Evolutionary conservation across 2,797 vertebrate genomes (phyloP).

Genomic region (Schizopygopsis malacanthus): DNA sequence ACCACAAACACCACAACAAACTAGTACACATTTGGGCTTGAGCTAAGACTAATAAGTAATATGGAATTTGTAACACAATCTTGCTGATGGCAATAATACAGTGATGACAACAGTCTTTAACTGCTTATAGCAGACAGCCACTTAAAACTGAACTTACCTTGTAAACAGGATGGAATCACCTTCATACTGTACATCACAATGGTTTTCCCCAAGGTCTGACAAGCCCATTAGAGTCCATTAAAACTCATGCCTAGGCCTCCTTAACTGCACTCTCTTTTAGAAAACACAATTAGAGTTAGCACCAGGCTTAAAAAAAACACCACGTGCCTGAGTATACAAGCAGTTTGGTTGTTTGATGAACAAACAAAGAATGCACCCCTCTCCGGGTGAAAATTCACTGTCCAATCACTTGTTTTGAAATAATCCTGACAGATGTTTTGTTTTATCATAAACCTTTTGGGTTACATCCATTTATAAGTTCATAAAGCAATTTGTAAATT

Average conservation of each 20-base stretch:
- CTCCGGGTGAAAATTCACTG: background rate
- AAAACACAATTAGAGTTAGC: slow-evolving; percentile 37
- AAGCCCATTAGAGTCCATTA: slow-evolving; percentile 47
- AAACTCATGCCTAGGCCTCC: slow-evolving; percentile 35
- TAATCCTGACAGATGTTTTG: background rate
- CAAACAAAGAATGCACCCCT: slow-evolving; percentile 32
- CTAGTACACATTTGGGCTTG: background rate
- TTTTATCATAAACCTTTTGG: background rate
- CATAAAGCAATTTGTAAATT: background rate
- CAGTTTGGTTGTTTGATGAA: slow-evolving; percentile 39
- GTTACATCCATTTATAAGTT: background rate
- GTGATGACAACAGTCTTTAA: background rate
- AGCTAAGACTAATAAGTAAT: background rate
- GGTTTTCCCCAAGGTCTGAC: slow-evolving; percentile 33
- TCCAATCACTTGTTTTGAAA: background rate
- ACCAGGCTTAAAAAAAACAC: background rate
- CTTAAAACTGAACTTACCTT: slow-evolving; percentile 30
- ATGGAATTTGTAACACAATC: background rate
- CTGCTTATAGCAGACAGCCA: slow-evolving; percentile 1
- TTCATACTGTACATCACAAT: slow-evolving; percentile 6
- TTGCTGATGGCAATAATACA: background rate
- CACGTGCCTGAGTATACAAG: slow-evolving; percentile 11
- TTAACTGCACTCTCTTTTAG: slow-evolving; percentile 35
- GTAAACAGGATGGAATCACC: slow-evolving; percentile 9
- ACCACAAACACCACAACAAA: background rate